phyloP scores from a whole-genome alignment of 1,140 invertebrate species.

The Camponotus floridanus region DNA sequence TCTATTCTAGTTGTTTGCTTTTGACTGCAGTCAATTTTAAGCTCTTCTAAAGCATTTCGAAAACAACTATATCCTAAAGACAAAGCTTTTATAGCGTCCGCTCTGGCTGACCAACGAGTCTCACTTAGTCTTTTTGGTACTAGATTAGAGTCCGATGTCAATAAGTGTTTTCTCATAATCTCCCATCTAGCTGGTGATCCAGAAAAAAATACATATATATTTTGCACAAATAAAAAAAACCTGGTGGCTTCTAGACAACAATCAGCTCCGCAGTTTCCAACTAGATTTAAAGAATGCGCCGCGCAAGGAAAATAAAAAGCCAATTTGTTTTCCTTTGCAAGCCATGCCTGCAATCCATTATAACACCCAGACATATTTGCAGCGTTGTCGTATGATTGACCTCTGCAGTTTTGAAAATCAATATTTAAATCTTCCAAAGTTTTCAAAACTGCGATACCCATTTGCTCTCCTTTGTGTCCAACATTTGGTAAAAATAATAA shows the following conservation, averaged over 20 bases:
- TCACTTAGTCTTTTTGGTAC: too few relatives aligned
- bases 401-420: background rate
- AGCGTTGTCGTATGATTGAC: background rate
- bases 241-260: background rate
- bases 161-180: too few relatives aligned
- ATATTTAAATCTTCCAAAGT: conserved; percentile 86
- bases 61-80: too few relatives aligned
- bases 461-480: background rate
- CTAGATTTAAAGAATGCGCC: background rate
- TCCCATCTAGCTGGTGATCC: too few relatives aligned
- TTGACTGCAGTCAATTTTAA: too few relatives aligned
- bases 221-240: background rate
- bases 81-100: too few relatives aligned
- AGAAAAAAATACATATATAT: too few relatives aligned
- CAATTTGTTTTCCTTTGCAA: background rate
- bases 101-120: too few relatives aligned
- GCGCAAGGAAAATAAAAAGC: background rate
- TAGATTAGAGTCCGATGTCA: too few relatives aligned
- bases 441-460: background rate
- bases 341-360: conserved; percentile 1
- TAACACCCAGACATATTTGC: conserved; percentile 5
- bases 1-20: too few relatives aligned
- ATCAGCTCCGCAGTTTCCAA: conserved; percentile 2
- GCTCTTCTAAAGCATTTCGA: too few relatives aligned
- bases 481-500: background rate